Evolutionary conservation across 2,113 vertebrate species (phyloP).

Genomic region (Austrofundulus limnaeus): DNA sequence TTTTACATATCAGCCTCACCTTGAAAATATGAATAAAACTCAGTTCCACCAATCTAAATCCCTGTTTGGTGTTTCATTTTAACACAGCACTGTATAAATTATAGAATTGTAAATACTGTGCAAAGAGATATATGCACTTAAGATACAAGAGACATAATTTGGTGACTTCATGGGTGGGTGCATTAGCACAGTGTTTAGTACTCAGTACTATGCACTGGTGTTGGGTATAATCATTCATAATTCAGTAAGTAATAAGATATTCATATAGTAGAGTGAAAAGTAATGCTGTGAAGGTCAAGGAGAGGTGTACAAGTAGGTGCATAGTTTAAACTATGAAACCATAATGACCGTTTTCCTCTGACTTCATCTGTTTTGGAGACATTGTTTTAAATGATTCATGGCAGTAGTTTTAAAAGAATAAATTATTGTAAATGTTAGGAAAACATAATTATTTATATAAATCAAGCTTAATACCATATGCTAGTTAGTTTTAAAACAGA

Average conservation of each 20-base stretch:
- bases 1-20: constrained; percentile 40
- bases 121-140: neutral
- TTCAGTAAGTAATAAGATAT: neutral
- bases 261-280: neutral
- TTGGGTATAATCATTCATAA: constrained; percentile 6
- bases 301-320: neutral
- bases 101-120: neutral
- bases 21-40: neutral
- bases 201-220: neutral
- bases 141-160: neutral
- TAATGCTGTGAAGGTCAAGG: constrained; percentile 3
- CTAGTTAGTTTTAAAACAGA: no score
- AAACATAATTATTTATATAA: neutral
- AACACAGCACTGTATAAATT: neutral
- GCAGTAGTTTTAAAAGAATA: neutral
- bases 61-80: neutral
- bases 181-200: neutral
- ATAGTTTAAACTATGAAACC: neutral
- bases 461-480: no score
- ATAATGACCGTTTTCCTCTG: neutral
- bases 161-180: neutral
- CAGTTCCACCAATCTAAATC: neutral
- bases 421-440: neutral
- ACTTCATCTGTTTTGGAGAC: neutral
- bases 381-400: neutral